Evolutionary conservation across 2,797 vertebrate species (phyloP).

Genomic region (Vireo griseus): DNA sequence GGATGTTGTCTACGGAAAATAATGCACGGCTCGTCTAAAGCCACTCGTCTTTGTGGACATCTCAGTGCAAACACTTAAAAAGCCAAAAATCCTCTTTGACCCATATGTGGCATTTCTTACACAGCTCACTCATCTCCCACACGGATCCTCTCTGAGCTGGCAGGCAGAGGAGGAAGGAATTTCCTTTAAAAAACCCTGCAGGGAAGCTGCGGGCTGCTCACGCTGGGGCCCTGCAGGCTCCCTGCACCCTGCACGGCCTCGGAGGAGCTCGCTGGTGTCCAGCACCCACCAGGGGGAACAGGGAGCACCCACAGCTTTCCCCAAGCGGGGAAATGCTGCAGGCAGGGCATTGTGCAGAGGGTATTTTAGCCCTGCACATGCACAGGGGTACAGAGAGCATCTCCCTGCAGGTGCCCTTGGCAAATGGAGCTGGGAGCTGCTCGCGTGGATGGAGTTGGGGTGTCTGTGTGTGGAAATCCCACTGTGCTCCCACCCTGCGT

Average conservation of each 20-base stretch:
- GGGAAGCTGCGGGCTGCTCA: neutral
- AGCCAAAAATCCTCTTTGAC: neutral
- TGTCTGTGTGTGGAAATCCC: rapidly evolving
- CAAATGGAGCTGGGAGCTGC: neutral
- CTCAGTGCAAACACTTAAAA: neutral
- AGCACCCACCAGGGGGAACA: rapidly evolving
- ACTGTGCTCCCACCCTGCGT: rapidly evolving
- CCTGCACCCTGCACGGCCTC: rapidly evolving
- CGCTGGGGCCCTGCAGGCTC: rapidly evolving
- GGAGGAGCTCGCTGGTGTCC: rapidly evolving
- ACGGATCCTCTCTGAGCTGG: neutral
- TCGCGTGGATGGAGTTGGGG: rapidly evolving
- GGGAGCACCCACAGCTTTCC: rapidly evolving
- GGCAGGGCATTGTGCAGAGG: rapidly evolving
- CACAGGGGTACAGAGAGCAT: rapidly evolving
- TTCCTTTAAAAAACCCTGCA: neutral
- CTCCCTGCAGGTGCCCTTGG: rapidly evolving
- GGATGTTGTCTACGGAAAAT: rapidly evolving
- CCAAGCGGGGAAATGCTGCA: rapidly evolving
- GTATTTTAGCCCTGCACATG: rapidly evolving
- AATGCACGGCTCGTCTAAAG: rapidly evolving
- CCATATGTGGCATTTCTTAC: rapidly evolving
- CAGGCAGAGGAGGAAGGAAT: neutral
- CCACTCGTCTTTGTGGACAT: rapidly evolving
- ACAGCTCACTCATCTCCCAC: neutral